Base-by-base conservation (phyloP, 2,888 invertebrate genomes). In the Gisinianus flammeolus region DNA sequence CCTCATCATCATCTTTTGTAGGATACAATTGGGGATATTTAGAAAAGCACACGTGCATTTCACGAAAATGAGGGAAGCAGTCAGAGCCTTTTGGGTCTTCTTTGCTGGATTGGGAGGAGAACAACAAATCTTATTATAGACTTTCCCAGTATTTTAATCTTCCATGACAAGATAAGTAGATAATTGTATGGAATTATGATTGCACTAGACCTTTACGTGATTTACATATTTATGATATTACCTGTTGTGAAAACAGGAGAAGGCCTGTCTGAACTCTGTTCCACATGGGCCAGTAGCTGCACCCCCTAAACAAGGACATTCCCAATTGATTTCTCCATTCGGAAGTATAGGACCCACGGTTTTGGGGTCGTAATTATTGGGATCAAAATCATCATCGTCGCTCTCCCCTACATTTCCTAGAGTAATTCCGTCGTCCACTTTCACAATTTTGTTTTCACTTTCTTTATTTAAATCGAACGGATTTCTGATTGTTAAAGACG, bases 251-350 rank as follows among this genome's bases (percentile, higher is more conserved):
- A 97, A 97, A 88, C 98, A 98, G 35, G 94, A 93, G 87, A 98
- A 97, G 1, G 97, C 96, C 83, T 96, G 94, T 62, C 97, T 90
- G 88, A 98, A 98, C 87, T 96, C 93, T 19, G 93, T 90, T 0
- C 96, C 97, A 87, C 98, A 98, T 0, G 98, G 97, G 0, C 98
- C 97, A 0, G 95, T 95, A 5, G 97, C 95, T 94, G 97, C 97
- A n/a, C 96, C 96, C 19, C 97, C 97, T 52, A 98, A 90, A 87
- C 98, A 98, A 0, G 97, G 97, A 86, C 98, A 98, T 86, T 93
- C 93, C 97, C 97, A 98, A 88, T 98, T 98, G 83, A 98, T 96
- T 80, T 93, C 91, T 5, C 97, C 97, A 87, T 93, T 93, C 0
- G 93, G 89, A 78, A 94, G 88, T 83, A 97, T 92, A 19, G 97